These are phyloP conservation scores for Sphenopsis melanotis DNA, from an alignment of 2,797 vertebrate genomes.

Conservation along the genomic window DNA sequence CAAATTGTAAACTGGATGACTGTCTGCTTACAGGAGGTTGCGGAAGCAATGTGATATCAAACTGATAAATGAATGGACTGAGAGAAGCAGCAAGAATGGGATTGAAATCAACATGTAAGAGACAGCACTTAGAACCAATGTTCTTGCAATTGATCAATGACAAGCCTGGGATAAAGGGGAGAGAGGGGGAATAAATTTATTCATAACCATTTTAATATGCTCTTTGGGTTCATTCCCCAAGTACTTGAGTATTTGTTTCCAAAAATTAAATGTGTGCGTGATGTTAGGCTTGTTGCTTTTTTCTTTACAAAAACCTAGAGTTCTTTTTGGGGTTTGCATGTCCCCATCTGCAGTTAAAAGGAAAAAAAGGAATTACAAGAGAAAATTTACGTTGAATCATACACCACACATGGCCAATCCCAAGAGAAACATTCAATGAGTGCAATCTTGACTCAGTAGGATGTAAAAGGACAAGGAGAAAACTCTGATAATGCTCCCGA, in stretches of 20 bases:
- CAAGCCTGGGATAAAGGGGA: not conserved
- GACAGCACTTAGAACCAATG: not conserved
- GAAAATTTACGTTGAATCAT: not conserved
- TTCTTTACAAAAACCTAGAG: not conserved
- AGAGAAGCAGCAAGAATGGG: not conserved
- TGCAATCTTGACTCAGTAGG: not conserved
- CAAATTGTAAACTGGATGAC: not conserved
- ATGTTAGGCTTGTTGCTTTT: not conserved
- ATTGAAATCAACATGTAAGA: not conserved
- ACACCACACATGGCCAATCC: not conserved
- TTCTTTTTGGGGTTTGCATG: not conserved
- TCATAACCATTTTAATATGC: not conserved
- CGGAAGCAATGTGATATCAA: not conserved
- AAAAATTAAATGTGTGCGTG: not conserved
- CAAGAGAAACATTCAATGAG: not conserved
- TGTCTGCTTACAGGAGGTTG: not conserved
- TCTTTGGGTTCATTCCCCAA: not conserved
- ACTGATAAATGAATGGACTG: not conserved
- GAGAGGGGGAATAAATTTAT: not conserved
- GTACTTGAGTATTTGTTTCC: not conserved
- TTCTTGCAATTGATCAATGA: not conserved
- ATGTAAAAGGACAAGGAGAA: not conserved
- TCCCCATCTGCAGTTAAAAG: not conserved
- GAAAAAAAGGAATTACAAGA: not conserved
- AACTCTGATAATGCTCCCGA: rapidly evolving